Evolutionary conservation across 2,888 invertebrate species (phyloP).

Genomic region (Scaptodrosophila latifasciaeformis): DNA sequence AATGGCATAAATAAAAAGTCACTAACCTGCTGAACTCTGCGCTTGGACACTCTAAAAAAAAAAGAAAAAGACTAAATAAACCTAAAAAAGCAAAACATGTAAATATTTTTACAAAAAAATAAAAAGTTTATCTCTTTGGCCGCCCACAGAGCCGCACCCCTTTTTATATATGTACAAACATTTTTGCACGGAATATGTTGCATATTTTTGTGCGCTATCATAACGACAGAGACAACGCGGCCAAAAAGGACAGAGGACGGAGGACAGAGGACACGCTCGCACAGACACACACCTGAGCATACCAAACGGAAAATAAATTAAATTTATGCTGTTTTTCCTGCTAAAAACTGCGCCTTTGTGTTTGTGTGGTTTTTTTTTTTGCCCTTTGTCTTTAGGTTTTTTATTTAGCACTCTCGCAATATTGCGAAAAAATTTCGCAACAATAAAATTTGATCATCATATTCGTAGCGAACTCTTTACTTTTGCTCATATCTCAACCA

Average conservation of each 20-base stretch:
- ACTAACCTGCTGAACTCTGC: too few relatives aligned
- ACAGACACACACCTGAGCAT: constrained; percentile 37
- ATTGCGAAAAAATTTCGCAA: constrained; percentile 51
- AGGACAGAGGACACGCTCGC: too few relatives aligned
- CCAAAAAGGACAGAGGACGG: too few relatives aligned
- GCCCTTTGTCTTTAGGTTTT: constrained; percentile 15
- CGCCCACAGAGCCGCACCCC: neutral
- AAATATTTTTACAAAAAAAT: constrained; percentile 55
- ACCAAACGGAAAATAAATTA: constrained; percentile 47
- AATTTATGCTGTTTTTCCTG: constrained; percentile 57
- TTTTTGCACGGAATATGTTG: too few relatives aligned
- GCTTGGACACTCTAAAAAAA: too few relatives aligned
- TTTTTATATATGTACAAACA: too few relatives aligned
- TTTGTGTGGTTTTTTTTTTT: constrained; percentile 4
- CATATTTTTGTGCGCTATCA: too few relatives aligned
- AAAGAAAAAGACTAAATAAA: constrained; percentile 43
- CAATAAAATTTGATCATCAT: constrained; percentile 61
- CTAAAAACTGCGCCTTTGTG: constrained; percentile 13
- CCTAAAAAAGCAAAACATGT: constrained; percentile 33
- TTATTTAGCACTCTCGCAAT: constrained; percentile 38
- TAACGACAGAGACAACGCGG: too few relatives aligned
- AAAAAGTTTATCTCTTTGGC: constrained; percentile 44
- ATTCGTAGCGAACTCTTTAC: constrained; percentile 26
- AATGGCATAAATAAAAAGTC: constrained; percentile 28
- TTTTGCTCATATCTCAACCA: constrained; percentile 18